Evolutionary conservation across 2,113 vertebrate species (phyloP), one percentile per base, ranked within the genome.

Genomic region (Octodon degus): DNA sequence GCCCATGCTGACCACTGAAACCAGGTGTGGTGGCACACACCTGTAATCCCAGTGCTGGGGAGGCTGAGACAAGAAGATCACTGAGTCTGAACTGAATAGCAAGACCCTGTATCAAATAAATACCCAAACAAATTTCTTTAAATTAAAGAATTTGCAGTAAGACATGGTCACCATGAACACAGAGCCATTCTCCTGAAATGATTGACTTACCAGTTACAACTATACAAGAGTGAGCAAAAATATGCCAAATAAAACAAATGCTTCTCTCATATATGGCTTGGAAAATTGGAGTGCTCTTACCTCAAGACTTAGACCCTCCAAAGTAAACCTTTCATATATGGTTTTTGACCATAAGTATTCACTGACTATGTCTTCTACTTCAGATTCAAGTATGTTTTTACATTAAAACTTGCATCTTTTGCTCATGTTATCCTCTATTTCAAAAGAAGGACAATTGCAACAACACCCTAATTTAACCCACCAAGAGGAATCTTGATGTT

Each of bases 341-440:
- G 82, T 62, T 43, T 20, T 34, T 92, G 40, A 62, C 67, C 19
- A 34, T 58, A 58, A 4, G 37, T 37, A n/a, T 85, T 86, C 12
- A 20, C 34, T 70, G 34, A 34, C 7, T 22, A 50, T 70, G 47
- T 82, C 87, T 86, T 89, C 63, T 82, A 82, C 40, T 86, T 94
- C 34, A 97, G 89, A n/a, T 63, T 97, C 40, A 85, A 80, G 60
- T 83, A 81, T 67, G 40, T 68, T 93, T 76, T 90, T 81, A 74
- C 30, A 81, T 80, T 89, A 81, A 91, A 94, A 95, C 16, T 43
- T 89, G 37, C 8, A 62, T 63, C 30, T 62, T 91, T 92, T 76
- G 13, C 67, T 53, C 53, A 86, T 72, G 19, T 17, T 37, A 72
- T 72, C 68, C 68, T 37, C 13, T 70, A n/a, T 30, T 89, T 81